A percentile compares a stretch with the other conserved stretches of the same genome.
Conservation (phyloP, 1,140 invertebrate genomes). For the Zaprionus taronus region DNA sequence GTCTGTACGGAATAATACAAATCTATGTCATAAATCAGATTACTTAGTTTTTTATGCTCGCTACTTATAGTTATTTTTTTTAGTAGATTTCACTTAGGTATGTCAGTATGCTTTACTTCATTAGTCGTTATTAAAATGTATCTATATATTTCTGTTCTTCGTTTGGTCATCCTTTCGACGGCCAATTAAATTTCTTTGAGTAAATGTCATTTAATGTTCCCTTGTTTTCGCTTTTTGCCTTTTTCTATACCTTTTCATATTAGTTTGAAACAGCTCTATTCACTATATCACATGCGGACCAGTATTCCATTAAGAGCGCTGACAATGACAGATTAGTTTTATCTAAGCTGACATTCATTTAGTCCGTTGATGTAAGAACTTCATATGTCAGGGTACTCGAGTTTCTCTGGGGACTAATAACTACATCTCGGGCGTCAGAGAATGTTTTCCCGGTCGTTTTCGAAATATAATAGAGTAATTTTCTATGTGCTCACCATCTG, state of each 20-base stretch:
- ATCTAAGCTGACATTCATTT: constrained; percentile 66
- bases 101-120: neutral
- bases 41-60: neutral
- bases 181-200: neutral
- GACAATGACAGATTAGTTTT: constrained; percentile 73
- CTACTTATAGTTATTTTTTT: too few species aligned
- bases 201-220: neutral
- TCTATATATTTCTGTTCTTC: neutral
- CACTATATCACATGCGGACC: neutral
- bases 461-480: constrained; percentile 74
- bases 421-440: constrained; percentile 58
- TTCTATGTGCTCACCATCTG: constrained; percentile 60
- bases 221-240: neutral
- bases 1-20: too few species aligned
- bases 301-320: constrained; percentile 47
- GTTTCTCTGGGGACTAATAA: constrained; percentile 67
- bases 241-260: neutral
- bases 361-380: constrained; percentile 34
- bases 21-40: too few species aligned
- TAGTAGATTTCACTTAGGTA: too few species aligned
- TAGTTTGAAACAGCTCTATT: neutral
- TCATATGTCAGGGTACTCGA: neutral
- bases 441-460: constrained; percentile 22
- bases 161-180: neutral
- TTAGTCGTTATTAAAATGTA: neutral